Evolutionary conservation across 1,140 invertebrate species (phyloP), one percentile per base, ranked within the genome.

Genomic region (Acromyrmex heyeri): DNA sequence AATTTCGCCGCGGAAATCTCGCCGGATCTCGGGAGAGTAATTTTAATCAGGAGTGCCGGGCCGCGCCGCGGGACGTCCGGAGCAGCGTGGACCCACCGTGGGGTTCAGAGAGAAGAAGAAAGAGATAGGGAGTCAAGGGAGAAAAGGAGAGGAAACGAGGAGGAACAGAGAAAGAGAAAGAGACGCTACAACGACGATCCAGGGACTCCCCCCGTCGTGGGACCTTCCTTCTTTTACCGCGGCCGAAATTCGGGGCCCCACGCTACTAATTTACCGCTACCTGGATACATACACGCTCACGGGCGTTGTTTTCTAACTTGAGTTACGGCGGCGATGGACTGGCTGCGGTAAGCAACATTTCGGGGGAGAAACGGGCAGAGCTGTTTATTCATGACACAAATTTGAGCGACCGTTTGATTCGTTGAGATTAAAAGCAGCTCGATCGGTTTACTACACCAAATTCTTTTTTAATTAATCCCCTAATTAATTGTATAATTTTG

Each of bases 251-350:
- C 86, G 87, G 86, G 91, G 90, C 92, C 92, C 90, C 86, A 90
- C 86, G 87, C 91, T 90, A 93, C 93, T 93, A 94, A 94, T 94
- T 94, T 93, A 93, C 93, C 92, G 93, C 93, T 93, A 94, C 93
- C 92, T 93, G 92, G 91, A 87, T 86, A 93, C 90, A 93, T 92
- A 91, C 89, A 86, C 93, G 88, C 77, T 90, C 72, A 82, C 76
- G 64, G 76, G 62, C 87, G 92, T 93, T 93, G 92, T 93, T 91
- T 90, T 92, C 93, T 93, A 93, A 92, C 90, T 91, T 93, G 91
- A 93, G 88, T 93, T 93, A 93, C 93, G 91, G 86, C 89, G 87
- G 82, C 90, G 92, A 92, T 92, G 91, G 59, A 44, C 78, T 78
- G 57, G 85, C 61, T 48, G 55, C 73, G 85, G 86, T 86, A 83